Base-by-base conservation (phyloP, 2,888 invertebrate genomes). In the Mantis religiosa region DNA sequence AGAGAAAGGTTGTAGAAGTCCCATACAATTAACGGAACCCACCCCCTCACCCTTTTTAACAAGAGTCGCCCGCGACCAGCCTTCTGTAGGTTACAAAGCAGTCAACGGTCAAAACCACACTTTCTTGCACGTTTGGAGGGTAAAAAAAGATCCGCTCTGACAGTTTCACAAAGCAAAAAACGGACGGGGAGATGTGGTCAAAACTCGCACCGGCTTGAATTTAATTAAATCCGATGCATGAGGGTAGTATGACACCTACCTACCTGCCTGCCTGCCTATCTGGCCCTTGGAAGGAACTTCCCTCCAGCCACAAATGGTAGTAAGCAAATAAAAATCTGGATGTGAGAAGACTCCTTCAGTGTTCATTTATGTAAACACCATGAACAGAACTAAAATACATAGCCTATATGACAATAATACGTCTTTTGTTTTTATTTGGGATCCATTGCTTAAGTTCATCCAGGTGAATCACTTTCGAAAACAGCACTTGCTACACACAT, bases 91-190 rank as follows among this genome's bases (percentile, higher is more conserved):
- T 71, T 71, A 71, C 54, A 71, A 71, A 71, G 54, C 54, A 71
- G 54, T 71, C 54, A 71, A 71, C 54, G 54, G 54, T 71, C 54
- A 71, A 71, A 71, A 71, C 54, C 54, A 71, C 54, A 71, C 54
- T 25, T 71, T 71, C 54, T 71, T 71, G 54, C 54, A 71, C 54
- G 54, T 71, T 71, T 71, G 54, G 54, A 71, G 54, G 54, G 54
- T 41, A 71, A 71, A 71, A n/a, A 71, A 71, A 71, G 54, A 71
- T 71, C 54, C 54, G 54, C 54, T 71, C 54, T 71, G 87, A 87
- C 87, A 87, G 87, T 41, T 87, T 82, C n/a, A 30, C n/a, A 87
- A 82, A 87, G 87, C 41, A 87, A 82, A 87, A 82, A 87, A 87
- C 87, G 54, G 54, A 71, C 54, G 54, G 54, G 54, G 54, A 71